Conservation (phyloP, 2,888 invertebrate species). For the Lamellibrachia satsuma region DNA sequence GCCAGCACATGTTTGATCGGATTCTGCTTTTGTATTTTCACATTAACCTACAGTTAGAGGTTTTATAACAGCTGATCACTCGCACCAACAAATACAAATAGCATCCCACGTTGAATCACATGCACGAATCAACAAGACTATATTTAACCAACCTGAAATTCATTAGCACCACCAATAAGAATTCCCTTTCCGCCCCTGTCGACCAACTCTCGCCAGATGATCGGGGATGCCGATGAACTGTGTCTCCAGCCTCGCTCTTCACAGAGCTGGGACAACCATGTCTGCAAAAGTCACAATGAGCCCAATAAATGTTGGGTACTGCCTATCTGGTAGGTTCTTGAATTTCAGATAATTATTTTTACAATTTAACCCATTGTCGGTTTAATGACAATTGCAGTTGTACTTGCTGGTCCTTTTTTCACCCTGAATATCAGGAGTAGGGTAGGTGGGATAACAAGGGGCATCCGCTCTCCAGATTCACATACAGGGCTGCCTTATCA, state of each 20-base stretch:
- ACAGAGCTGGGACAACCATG: slow-evolving; percentile 58
- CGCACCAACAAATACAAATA: neutral
- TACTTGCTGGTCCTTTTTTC: too few relatives aligned
- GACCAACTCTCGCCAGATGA: slow-evolving; percentile 66
- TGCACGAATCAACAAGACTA: neutral
- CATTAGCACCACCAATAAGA: slow-evolving; percentile 64
- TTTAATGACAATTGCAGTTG: too few relatives aligned
- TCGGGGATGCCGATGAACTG: slow-evolving; percentile 55
- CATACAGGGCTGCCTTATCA: too few relatives aligned
- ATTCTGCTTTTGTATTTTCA: too few relatives aligned
- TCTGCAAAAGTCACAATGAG: slow-evolving; percentile 39
- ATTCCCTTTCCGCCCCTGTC: slow-evolving; percentile 66
- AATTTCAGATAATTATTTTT: neutral
- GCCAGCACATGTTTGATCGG: too few relatives aligned
- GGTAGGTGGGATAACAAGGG: too few relatives aligned
- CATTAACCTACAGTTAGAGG: too few relatives aligned
- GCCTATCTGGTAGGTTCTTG: neutral
- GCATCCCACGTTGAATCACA: neutral
- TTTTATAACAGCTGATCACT: too few relatives aligned
- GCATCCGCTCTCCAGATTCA: too few relatives aligned
- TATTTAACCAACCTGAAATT: slow-evolving; percentile 56
- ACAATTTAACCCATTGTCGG: too few relatives aligned
- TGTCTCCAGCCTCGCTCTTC: slow-evolving; percentile 59
- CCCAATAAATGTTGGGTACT: neutral
- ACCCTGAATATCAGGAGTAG: too few relatives aligned